Conservation (phyloP, 2,797 vertebrate species). For the Channa striata region DNA sequence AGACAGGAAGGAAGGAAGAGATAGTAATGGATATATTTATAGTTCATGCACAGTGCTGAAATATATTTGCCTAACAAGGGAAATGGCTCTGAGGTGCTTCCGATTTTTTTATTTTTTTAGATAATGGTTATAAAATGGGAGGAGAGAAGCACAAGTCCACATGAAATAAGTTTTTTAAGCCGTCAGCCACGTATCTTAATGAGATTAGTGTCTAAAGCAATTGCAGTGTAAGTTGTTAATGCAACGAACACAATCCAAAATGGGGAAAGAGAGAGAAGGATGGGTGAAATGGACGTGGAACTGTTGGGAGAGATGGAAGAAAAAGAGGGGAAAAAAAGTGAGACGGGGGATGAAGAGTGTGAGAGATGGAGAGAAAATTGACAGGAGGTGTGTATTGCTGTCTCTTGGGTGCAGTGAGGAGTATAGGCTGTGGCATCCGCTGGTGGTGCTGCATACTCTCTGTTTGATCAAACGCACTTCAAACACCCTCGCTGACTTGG, state of each 20-base stretch:
- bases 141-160: conserved; percentile 37
- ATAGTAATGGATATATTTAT: conserved; percentile 57
- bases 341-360: conserved; percentile 35
- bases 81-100: conserved; percentile 53
- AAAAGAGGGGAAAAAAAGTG: background rate
- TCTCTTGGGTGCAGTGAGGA: conserved; percentile 69
- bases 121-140: conserved; percentile 37
- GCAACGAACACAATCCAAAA: conserved; percentile 10
- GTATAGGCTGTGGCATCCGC: conserved; percentile 73
- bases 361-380: conserved; percentile 55
- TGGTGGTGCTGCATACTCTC: conserved; percentile 77
- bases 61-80: conserved; percentile 59
- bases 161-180: conserved; percentile 28
- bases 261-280: background rate
- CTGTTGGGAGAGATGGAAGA: background rate
- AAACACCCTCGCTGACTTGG: conserved; percentile 77
- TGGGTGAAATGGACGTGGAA: conserved; percentile 1
- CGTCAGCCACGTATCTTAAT: conserved; percentile 49
- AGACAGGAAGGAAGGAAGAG: conserved; percentile 36
- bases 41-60: conserved; percentile 54
- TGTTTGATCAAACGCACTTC: conserved; percentile 84
- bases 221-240: conserved; percentile 44
- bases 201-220: conserved; percentile 62
- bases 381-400: conserved; percentile 68
- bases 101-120: conserved; percentile 23